Base-by-base conservation (phyloP, 2,797 vertebrate genomes). In the Acridotheres tristis region DNA sequence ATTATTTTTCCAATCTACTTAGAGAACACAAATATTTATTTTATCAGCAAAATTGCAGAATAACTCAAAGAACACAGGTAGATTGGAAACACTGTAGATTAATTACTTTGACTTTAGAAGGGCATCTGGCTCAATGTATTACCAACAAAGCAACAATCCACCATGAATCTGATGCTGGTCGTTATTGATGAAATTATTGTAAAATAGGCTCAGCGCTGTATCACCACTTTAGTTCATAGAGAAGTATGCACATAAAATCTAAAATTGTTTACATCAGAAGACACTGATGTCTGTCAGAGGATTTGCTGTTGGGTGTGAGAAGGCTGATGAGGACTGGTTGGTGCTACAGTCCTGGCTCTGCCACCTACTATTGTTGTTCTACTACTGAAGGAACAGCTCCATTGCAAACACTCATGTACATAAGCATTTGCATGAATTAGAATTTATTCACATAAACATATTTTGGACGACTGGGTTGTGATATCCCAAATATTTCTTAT, bases 101-200 rank as follows among this genome's bases (percentile, higher is more conserved):
- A 85, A 63, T 89, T 82, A 36, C 18, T 68, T 74, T 79, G 34
- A 45, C 55, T 90, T 74, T 71, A 88, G 53, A 85, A 93, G 50
- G 19, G 9, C 18, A 59, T 51, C 34, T 73, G 45, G 13, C 45
- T 85, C 30, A 19, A 50, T 47, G 57, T 19, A 11, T 13, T 47
- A 40, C 10, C 32, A 75, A 15, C 5, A 83, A 77, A 89, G 25
- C 45, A 83, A 30, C 9, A 50, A 43, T 27, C 19, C 34, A 36
- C 19, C 1, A 1, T 23, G 21, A 73, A 87, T 36, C 45, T 4
- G 1, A 13, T n/a, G 40, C 16, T 63, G n/a, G 4, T 42, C 61
- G 61, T 65, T 77, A 27, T 40, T 77, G 29, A 7, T 78, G 67
- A 69, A 61, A 27, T 74, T 45, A 10, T 13, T 38, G 12, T 71